Evolutionary conservation across 2,888 invertebrate species (phyloP).

Genomic region (Macropis europaea): DNA sequence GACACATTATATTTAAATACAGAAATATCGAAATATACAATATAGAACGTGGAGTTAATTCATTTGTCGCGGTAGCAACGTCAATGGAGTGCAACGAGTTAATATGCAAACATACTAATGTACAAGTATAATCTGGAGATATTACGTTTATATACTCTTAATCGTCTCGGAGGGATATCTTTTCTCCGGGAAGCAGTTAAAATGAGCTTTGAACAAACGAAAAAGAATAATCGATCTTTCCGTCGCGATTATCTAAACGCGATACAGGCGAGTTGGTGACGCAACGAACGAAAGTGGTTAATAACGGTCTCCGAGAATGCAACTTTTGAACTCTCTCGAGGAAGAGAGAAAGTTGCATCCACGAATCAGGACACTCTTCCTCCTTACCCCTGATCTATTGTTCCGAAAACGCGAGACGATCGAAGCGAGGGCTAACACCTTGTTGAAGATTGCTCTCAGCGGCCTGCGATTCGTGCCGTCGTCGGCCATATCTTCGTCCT

Average conservation of each 20-base stretch:
- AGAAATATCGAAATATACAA: no score
- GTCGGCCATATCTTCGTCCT: constrained; percentile 11
- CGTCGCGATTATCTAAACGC: constrained; percentile 11
- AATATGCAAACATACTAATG: no score
- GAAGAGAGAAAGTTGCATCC: constrained; percentile 31
- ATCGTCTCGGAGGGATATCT: no score
- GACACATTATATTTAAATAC: no score
- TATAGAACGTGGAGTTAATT: no score
- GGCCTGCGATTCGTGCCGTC: background rate
- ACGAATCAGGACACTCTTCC: background rate
- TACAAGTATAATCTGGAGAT: no score
- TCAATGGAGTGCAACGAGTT: no score
- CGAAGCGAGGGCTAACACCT: background rate
- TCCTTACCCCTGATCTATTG: constrained; percentile 36
- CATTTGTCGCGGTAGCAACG: no score
- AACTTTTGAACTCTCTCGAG: constrained; percentile 1
- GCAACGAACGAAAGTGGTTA: constrained; percentile 59
- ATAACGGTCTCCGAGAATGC: constrained; percentile 12
- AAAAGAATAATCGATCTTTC: background rate
- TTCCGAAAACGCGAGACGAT: constrained; percentile 18
- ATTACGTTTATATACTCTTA: no score
- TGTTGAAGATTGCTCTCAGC: constrained; percentile 3
- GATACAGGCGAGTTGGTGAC: constrained; percentile 24
- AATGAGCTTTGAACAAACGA: no score
- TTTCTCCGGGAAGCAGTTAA: no score